phyloP scores from a whole-genome alignment of 2,888 invertebrate species.

The Onthophagus sagittarius region DNA sequence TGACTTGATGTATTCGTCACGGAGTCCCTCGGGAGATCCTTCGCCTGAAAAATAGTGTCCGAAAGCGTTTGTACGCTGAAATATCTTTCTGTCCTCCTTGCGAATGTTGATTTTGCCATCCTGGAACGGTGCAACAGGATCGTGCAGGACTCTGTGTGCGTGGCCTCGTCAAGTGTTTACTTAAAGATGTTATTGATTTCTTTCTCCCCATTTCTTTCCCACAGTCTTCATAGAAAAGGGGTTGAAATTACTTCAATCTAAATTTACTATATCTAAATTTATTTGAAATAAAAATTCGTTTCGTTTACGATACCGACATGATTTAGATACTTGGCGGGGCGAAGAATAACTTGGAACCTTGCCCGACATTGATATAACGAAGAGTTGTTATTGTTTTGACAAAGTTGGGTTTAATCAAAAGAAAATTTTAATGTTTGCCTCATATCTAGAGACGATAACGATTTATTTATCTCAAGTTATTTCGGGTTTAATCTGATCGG shows the following conservation, averaged over 20 bases:
- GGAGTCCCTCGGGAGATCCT: neutral
- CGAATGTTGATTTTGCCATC: neutral
- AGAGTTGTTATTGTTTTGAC: neutral
- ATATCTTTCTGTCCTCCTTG: neutral
- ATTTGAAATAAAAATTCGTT: neutral
- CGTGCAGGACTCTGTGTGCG: slow-evolving; percentile 48
- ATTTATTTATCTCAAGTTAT: neutral
- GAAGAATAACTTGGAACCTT: neutral
- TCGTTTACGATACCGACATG: neutral
- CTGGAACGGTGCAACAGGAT: slow-evolving; percentile 32
- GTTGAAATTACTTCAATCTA: neutral
- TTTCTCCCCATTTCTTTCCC: neutral
- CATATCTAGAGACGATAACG: neutral
- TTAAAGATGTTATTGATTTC: slow-evolving; percentile 51
- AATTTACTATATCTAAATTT: too few species aligned
- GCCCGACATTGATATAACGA: neutral
- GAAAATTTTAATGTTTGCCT: neutral
- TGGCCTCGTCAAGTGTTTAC: slow-evolving; percentile 48
- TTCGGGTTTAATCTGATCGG: neutral
- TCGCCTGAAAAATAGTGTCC: neutral
- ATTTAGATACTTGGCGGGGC: neutral
- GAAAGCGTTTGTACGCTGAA: neutral
- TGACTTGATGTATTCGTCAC: neutral
- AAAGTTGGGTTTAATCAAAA: neutral
- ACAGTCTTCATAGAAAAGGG: neutral